Base-by-base conservation (phyloP, 1,140 invertebrate species). In the Ctenoplectra terminalis region DNA sequence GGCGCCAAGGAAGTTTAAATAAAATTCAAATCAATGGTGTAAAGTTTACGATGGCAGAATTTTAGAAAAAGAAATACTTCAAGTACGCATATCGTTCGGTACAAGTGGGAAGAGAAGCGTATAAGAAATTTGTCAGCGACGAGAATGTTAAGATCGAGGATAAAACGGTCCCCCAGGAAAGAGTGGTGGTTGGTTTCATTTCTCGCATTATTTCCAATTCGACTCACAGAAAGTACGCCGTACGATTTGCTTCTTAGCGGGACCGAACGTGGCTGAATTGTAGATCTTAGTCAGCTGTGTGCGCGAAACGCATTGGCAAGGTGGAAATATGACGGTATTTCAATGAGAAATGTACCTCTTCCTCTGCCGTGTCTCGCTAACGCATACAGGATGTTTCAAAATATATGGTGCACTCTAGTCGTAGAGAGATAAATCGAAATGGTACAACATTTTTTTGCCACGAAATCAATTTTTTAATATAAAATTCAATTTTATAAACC, bases 311-410 rank as follows among this genome's bases (percentile, higher is more conserved):
- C 78, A 66, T 74, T 52, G 58, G 73, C 71, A 66, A 52, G 43
- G 67, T 84, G 74, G 70, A 88, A 87, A 87, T 88, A 87, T 84
- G 85, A 75, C 82, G 78, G 79, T 84, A 88, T 88, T 88, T 87
- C 77, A 82, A 85, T 85, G 84, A 86, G 84, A 86, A 86, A 86
- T 86, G 83, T 73, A 83, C 64, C 79, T 76, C 79, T 77, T 50
- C 46, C 72, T 81, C 43, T 23, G 48, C 26, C 31, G 37, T 60
- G 23, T 31, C 66, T 82, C 67, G 46, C 48, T 56, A 56, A 37
- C 13, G 15, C 54, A 58, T 72, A 67, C 52, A 7, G 4, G 23
- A 11, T 58, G 64, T 23, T n/a, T 43, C n/a, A 23, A 54, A 23
- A 37, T 8, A 2, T 15, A 48, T 17, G 31, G 6, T 9, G 11